phyloP scores from a whole-genome alignment of 2,797 vertebrate genomes.

The Molossus alvarezi region DNA sequence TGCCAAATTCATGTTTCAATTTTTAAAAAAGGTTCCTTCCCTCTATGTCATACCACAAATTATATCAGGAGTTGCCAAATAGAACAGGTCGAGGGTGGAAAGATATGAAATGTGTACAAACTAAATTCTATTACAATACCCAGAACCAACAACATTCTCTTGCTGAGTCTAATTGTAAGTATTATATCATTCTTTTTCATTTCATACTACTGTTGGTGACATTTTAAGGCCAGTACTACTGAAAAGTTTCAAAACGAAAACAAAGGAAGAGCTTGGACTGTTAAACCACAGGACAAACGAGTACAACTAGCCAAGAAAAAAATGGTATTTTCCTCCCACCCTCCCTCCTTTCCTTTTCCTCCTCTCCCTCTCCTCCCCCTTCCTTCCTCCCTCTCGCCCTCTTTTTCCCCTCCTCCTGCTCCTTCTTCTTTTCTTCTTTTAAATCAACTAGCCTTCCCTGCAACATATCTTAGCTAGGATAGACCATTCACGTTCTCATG shows the following conservation, averaged over 20 bases:
- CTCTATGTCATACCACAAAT: conserved; percentile 8
- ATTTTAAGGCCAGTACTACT: conserved; percentile 56
- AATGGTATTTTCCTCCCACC: background rate
- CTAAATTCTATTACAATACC: background rate
- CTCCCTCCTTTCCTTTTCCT: background rate
- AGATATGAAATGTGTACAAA: background rate
- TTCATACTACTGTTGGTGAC: conserved; percentile 6
- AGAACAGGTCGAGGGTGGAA: background rate
- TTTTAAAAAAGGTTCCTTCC: background rate
- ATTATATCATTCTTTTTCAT: conserved; percentile 30
- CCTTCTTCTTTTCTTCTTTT: background rate
- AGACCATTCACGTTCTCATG: background rate
- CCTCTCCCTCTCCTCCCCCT: too few relatives aligned
- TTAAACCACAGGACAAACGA: background rate
- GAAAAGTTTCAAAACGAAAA: conserved; percentile 41
- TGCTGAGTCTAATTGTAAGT: conserved; percentile 58
- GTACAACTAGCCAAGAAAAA: background rate
- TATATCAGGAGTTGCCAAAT: background rate
- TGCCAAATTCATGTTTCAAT: conserved; percentile 38
- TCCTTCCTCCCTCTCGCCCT: too few relatives aligned
- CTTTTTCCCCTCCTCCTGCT: too few relatives aligned
- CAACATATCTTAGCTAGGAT: background rate
- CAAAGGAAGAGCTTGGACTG: background rate
- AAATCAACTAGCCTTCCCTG: background rate
- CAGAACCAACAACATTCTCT: background rate